These are phyloP conservation scores for Myrmecophaga tridactyla DNA, from an alignment of 2,113 vertebrate species.

Conservation along the genomic window DNA sequence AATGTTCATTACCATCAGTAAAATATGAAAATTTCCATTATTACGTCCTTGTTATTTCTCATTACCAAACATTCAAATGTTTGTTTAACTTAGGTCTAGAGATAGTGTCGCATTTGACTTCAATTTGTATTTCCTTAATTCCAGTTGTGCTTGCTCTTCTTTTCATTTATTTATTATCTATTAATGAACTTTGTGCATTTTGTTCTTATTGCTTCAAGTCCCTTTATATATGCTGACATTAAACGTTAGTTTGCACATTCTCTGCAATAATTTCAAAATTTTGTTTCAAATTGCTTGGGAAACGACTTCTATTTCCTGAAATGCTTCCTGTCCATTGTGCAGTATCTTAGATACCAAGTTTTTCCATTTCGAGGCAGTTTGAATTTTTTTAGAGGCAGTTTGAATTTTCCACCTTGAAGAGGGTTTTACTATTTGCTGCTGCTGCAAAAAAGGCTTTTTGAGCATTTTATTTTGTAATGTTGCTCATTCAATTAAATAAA, in stretches of 20 bases:
- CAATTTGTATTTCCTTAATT: background rate
- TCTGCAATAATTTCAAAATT: background rate
- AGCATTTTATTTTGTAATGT: background rate
- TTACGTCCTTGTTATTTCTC: background rate
- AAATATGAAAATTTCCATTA: background rate
- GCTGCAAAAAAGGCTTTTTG: background rate
- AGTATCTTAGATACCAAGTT: background rate
- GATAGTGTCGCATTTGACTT: background rate
- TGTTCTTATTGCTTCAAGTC: background rate
- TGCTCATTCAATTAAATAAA: background rate
- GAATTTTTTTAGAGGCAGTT: background rate
- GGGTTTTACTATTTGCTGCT: background rate
- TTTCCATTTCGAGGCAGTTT: background rate
- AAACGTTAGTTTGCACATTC: background rate
- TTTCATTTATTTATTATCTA: background rate
- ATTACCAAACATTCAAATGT: background rate
- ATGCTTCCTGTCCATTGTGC: background rate
- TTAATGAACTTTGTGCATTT: background rate
- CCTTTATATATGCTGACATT: background rate
- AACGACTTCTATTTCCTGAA: background rate
- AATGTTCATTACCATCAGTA: background rate
- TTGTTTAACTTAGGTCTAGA: background rate
- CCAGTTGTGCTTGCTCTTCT: background rate
- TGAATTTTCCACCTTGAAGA: background rate
- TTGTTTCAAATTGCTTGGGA: background rate